Base-by-base conservation (phyloP, 2,797 vertebrate genomes). In the Sardinella longiceps region DNA sequence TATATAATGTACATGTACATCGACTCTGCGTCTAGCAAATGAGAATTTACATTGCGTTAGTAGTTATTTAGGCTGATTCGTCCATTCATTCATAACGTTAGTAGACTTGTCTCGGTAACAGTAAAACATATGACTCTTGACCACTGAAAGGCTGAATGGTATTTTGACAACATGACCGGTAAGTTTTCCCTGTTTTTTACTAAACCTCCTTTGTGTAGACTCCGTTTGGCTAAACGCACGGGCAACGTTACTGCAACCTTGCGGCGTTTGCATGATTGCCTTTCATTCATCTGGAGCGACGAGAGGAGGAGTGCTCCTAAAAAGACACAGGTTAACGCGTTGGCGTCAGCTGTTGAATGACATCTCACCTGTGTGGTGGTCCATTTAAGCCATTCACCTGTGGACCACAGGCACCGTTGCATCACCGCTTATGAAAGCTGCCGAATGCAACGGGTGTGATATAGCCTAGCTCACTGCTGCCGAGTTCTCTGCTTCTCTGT, bases 261-360 rank as follows among this genome's bases (percentile, higher is more conserved):
- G 66, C 66, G 66, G 33, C 66, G 33, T 37, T 74, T 39, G 66
- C 66, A 18, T 33, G 15, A 37, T 15, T 33, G 14, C 15, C 66
- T 74, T 74, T 39, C 66, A 37, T 74, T 74, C 66, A 74, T 33
- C 33, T 7, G 33, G 15, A 74, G 14, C 30, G 66, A 33, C 15
- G 33, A 74, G 66, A 18, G 66, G 66, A 74, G 12, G 66, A 74
- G 30, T 39, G 66, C 66, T 33, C 33, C 33, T 37, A 23, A 74
- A 74, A 39, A 33, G 66, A n/a, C 33, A 39, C 66, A 39, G 66
- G 66, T 39, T 74, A 37, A 74, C 33, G 33, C 18, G 66, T 74
- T 39, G 66, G 60, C 60, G 25, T 66, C 60, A 66, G 60, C 60
- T 66, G 60, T 66, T 74, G 66, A 74, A 39, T 74, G 66, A 74